Evolutionary conservation across 23 tunicate species (phyloP).

Genomic region (Botrylloides violaceus): DNA sequence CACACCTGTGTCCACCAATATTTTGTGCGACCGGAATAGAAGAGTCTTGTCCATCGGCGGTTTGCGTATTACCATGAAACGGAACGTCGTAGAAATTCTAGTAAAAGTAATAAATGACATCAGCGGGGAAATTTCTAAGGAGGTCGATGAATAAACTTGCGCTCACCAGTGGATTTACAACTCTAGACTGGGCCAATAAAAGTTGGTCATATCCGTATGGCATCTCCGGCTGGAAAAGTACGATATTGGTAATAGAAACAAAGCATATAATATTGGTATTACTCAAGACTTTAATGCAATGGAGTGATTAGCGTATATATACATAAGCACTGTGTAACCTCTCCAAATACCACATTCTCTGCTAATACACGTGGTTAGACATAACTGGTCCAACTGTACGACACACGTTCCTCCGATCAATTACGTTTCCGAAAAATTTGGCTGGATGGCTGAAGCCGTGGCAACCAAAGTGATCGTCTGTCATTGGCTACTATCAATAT

Average conservation of each 20-base stretch:
- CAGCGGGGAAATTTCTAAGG: neutral
- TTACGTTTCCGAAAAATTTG: too few relatives aligned
- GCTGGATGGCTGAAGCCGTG: too few relatives aligned
- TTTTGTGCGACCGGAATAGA: constrained; percentile 17
- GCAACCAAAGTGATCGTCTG: too few relatives aligned
- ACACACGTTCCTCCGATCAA: too few relatives aligned
- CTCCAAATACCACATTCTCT: too few relatives aligned
- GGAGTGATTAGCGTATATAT: too few relatives aligned
- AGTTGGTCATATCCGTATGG: constrained; percentile 65
- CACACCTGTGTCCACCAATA: constrained; percentile 62
- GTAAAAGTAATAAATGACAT: neutral
- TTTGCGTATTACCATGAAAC: constrained; percentile 41
- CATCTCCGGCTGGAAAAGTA: constrained; percentile 66
- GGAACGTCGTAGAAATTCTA: constrained; percentile 70
- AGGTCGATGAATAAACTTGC: neutral
- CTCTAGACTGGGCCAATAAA: constrained; percentile 75
- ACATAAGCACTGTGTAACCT: too few relatives aligned
- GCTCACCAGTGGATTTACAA: constrained; percentile 68
- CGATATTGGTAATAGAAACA: neutral
- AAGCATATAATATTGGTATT: too few relatives aligned
- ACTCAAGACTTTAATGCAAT: too few relatives aligned
- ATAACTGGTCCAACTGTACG: too few relatives aligned
- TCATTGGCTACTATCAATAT: too few relatives aligned
- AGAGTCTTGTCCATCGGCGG: constrained; percentile 43
- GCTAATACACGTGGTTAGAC: too few relatives aligned